These are phyloP conservation scores for Melanocharis versteri DNA, from an alignment of 2,113 vertebrate genomes.

Conservation along the genomic window DNA sequence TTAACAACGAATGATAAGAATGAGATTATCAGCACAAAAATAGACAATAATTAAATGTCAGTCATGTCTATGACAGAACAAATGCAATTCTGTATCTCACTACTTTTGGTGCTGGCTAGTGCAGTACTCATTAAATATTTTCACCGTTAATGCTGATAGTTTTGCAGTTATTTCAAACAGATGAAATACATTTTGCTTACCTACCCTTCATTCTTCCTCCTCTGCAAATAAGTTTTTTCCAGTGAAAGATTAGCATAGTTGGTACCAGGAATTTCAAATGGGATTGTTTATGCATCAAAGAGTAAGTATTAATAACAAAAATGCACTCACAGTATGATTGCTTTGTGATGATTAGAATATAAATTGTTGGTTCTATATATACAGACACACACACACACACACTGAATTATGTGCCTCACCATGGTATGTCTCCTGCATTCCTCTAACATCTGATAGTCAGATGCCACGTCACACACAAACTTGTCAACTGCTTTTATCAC, in stretches of 20 bases:
- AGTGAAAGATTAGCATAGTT: conserved; percentile 64
- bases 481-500: conserved; percentile 24
- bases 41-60: conserved; percentile 83
- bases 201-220: conserved; percentile 51
- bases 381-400: conserved; percentile 39
- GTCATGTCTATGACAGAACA: conserved; percentile 74
- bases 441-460: conserved; percentile 63
- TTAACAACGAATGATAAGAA: conserved; percentile 77
- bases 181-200: conserved; percentile 49
- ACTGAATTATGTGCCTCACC: background rate
- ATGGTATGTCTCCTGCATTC: conserved; percentile 43
- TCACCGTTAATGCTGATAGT: conserved; percentile 60
- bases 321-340: conserved; percentile 69
- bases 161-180: conserved; percentile 61
- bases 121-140: conserved; percentile 73
- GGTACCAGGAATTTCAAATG: conserved; percentile 70
- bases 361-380: conserved; percentile 71
- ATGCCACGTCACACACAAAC: conserved; percentile 38
- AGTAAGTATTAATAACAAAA: conserved; percentile 70
- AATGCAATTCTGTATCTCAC: conserved; percentile 74
- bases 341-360: conserved; percentile 73
- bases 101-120: conserved; percentile 69
- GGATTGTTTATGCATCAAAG: conserved; percentile 76
- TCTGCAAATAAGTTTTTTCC: conserved; percentile 55
- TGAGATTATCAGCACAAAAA: conserved; percentile 79